Percentiles rank a stretch among this genome's conserved stretches.
phyloP scores from a whole-genome alignment of 2,888 invertebrate genomes.

The Drosophila histrio region DNA sequence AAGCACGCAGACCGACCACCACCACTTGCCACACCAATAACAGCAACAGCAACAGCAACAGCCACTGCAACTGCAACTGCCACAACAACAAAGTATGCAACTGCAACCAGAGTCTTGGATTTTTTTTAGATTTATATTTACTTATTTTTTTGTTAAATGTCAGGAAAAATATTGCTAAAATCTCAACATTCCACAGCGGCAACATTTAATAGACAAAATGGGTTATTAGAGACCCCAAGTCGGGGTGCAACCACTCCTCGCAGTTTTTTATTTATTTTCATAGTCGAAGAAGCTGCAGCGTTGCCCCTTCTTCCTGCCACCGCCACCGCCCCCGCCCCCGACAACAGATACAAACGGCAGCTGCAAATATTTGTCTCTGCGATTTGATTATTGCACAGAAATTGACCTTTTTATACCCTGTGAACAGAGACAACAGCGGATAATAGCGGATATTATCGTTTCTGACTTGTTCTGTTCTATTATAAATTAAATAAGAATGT shows the following conservation, averaged over 20 bases:
- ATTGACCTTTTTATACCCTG: slow-evolving; percentile 29
- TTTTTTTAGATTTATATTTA: background rate
- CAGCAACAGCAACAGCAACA: background rate
- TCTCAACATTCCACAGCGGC: slow-evolving; percentile 55
- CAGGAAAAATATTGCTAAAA: slow-evolving; percentile 50
- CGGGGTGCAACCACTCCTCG: slow-evolving; percentile 20
- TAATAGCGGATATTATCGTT: background rate
- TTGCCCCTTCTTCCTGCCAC: background rate
- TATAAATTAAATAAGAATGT: too few relatives aligned
- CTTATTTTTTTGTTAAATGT: slow-evolving; percentile 47
- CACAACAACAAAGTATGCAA: slow-evolving; percentile 16
- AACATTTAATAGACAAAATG: slow-evolving; percentile 59
- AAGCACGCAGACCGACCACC: slow-evolving; percentile 40
- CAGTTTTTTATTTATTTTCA: background rate
- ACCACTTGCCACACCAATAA: slow-evolving; percentile 64
- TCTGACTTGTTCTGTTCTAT: too few relatives aligned
- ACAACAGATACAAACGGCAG: slow-evolving; percentile 10
- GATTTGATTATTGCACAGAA: slow-evolving; percentile 37
- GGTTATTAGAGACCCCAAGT: slow-evolving; percentile 44
- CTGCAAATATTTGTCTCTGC: slow-evolving; percentile 19
- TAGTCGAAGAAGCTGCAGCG: slow-evolving; percentile 21
- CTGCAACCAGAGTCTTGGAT: background rate
- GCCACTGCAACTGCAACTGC: slow-evolving; percentile 6
- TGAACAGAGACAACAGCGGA: background rate
- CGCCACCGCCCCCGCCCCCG: slow-evolving; percentile 6